phyloP scores from a whole-genome alignment of 2,888 invertebrate species.

The Drosophila gaucha region DNA sequence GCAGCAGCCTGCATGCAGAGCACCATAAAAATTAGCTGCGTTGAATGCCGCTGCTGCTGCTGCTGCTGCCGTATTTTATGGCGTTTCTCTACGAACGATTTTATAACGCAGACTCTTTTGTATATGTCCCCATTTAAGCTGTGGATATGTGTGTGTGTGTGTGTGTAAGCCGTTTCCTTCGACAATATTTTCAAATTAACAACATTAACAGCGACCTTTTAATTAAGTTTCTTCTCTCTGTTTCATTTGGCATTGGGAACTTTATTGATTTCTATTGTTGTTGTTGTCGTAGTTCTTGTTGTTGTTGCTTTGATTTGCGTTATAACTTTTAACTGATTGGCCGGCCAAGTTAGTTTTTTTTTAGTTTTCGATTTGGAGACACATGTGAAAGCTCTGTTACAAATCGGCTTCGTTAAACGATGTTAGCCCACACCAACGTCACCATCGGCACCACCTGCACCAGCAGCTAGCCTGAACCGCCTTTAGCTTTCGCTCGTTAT shows the following conservation, averaged over 20 bases:
- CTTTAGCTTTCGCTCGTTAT: constrained; percentile 79
- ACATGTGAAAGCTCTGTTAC: constrained; percentile 78
- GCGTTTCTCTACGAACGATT: constrained; percentile 71
- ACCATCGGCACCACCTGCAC: constrained; percentile 23
- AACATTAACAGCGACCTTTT: constrained; percentile 78
- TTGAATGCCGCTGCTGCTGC: constrained; percentile 45
- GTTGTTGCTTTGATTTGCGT: constrained; percentile 48
- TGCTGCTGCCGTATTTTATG: constrained; percentile 70
- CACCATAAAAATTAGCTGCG: constrained; percentile 73
- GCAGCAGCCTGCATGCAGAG: constrained; percentile 60
- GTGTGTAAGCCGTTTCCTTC: constrained; percentile 69
- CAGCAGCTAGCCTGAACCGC: constrained; percentile 49
- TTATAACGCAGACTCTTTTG: constrained; percentile 58
- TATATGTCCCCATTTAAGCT: constrained; percentile 24
- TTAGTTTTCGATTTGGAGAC: constrained; percentile 51
- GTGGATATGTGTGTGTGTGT: constrained; percentile 30
- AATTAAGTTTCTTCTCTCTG: constrained; percentile 74
- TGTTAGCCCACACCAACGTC: constrained; percentile 54
- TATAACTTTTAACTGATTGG: constrained; percentile 67
- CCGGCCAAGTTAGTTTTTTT: constrained; percentile 23
- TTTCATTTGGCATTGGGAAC: constrained; percentile 71
- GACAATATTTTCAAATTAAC: constrained; percentile 80
- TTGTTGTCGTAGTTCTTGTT: constrained; percentile 31
- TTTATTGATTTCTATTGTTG: constrained; percentile 71
- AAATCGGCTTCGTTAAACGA: constrained; percentile 72